Evolutionary conservation across 2,113 vertebrate species (phyloP).

Genomic region (Sus scrofa): T2T-Sscrofa CM000824.6:106462501-106463000

Average conservation of each 20-base stretch:
- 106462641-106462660: not conserved
- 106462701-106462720: rapidly evolving
- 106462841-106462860: not conserved
- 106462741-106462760: rapidly evolving
- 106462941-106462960: not conserved
- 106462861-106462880: not conserved
- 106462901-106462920: not conserved
- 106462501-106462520: rapidly evolving
- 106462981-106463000: not conserved
- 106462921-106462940: not conserved
- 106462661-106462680: not conserved
- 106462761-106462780: rapidly evolving
- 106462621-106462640: not conserved
- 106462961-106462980: not conserved
- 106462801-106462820: not conserved
- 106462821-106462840: not conserved
- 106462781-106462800: not conserved
- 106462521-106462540: rapidly evolving
- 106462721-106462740: rapidly evolving
- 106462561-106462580: not conserved
- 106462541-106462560: not conserved
- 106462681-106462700: not conserved
- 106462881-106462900: not conserved
- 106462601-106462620: not conserved
- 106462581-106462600: rapidly evolving